phyloP scores from a whole-genome alignment of 2,113 vertebrate species.

The Dicaeum eximium region DNA sequence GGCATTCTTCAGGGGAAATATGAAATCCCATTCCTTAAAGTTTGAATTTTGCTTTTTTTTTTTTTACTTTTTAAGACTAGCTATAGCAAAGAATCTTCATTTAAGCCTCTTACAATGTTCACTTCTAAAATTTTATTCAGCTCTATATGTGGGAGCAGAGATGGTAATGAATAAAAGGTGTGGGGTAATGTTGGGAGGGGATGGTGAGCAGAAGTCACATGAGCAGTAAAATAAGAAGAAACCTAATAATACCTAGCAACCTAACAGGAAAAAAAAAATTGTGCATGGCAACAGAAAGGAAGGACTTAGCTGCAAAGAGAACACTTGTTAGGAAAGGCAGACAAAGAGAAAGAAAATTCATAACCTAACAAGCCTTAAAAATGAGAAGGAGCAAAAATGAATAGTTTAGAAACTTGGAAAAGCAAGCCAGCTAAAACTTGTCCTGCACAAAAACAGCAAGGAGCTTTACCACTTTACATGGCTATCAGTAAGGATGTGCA shows the following conservation, averaged over 20 bases:
- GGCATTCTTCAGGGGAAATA: neutral
- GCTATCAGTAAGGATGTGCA: neutral
- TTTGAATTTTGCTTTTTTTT: neutral
- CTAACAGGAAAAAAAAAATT: neutral
- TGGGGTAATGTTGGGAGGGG: neutral
- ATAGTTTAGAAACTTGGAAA: neutral
- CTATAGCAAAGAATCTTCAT: neutral
- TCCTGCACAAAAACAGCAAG: neutral
- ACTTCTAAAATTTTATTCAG: neutral
- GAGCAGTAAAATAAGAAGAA: constrained; percentile 44
- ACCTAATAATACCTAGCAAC: constrained; percentile 54
- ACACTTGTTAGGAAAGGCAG: neutral
- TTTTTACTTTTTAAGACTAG: neutral
- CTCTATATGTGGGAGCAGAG: neutral
- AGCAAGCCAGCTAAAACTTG: neutral
- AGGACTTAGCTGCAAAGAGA: constrained; percentile 13
- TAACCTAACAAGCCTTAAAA: neutral
- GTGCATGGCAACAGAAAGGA: constrained; percentile 46
- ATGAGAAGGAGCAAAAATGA: neutral
- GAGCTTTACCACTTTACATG: neutral
- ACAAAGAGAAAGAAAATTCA: constrained; percentile 19
- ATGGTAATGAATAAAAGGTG: constrained; percentile 47
- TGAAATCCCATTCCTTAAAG: neutral
- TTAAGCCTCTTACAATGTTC: neutral
- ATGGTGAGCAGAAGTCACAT: constrained; percentile 45